Conservation (phyloP, 2,888 invertebrate species). For the Rotaria sp. region DNA sequence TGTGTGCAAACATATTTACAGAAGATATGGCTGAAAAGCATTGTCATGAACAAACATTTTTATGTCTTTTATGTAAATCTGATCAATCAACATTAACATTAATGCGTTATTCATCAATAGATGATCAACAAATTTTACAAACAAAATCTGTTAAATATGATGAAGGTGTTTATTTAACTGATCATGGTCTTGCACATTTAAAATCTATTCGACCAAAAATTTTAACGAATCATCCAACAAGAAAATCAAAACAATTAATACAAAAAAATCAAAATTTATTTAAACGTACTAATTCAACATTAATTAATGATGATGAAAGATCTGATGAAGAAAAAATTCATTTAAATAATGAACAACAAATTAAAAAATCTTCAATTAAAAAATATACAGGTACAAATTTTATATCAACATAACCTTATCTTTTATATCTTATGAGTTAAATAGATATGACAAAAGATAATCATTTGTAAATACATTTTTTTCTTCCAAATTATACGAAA, state of each 20-base stretch:
- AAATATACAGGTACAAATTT: not conserved
- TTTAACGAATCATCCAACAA: not conserved
- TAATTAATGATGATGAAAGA: not conserved
- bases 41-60: slow-evolving; percentile 21
- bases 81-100: not conserved
- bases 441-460: too few relatives aligned
- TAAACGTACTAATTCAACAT: not conserved
- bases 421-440: too few relatives aligned
- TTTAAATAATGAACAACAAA: not conserved
- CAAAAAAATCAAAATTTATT: not conserved
- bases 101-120: not conserved
- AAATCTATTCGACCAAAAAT: not conserved
- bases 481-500: too few relatives aligned
- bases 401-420: too few relatives aligned
- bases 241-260: not conserved
- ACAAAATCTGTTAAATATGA: slow-evolving; percentile 18
- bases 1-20: slow-evolving; percentile 77
- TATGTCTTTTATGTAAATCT: slow-evolving; percentile 31
- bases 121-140: slow-evolving; percentile 3
- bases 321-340: not conserved
- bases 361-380: not conserved
- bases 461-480: too few relatives aligned
- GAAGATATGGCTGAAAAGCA: slow-evolving; percentile 71
- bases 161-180: slow-evolving; percentile 38
- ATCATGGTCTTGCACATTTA: not conserved